These are phyloP conservation scores for Leucoma salicis DNA, from an alignment of 2,888 invertebrate genomes.

Conservation along the genomic window DNA sequence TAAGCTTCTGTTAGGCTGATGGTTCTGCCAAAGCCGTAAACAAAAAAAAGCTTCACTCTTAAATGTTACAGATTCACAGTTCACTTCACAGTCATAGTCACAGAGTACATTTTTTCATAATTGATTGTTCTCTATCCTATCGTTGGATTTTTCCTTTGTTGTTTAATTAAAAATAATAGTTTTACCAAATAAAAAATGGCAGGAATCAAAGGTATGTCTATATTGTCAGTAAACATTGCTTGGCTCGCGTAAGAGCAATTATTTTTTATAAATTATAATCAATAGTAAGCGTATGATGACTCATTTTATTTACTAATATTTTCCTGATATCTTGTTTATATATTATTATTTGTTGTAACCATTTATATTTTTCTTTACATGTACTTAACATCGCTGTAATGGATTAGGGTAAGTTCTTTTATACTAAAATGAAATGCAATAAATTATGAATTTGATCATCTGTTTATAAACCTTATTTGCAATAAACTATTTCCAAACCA, in stretches of 20 bases:
- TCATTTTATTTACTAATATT: constrained; percentile 70
- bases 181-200: constrained; percentile 56
- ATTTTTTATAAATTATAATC: background rate
- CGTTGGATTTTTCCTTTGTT: background rate
- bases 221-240: background rate
- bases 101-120: no score
- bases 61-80: no score
- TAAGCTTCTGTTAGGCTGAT: no score
- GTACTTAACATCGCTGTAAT: constrained; percentile 34
- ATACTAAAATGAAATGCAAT: no score
- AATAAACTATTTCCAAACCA: no score
- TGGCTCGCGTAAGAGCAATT: background rate
- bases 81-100: no score
- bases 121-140: no score
- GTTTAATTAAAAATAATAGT: constrained; percentile 4
- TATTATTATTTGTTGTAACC: constrained; percentile 20
- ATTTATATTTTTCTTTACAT: constrained; percentile 48
- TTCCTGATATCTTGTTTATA: no score
- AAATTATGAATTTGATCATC: no score
- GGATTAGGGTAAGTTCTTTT: constrained; percentile 56
- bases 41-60: no score
- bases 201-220: constrained; percentile 74
- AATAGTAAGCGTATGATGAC: constrained; percentile 45
- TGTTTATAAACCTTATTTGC: no score
- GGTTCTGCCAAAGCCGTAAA: no score